Conservation (phyloP, 2,888 invertebrate species). For the Lysandra bellargus region DNA sequence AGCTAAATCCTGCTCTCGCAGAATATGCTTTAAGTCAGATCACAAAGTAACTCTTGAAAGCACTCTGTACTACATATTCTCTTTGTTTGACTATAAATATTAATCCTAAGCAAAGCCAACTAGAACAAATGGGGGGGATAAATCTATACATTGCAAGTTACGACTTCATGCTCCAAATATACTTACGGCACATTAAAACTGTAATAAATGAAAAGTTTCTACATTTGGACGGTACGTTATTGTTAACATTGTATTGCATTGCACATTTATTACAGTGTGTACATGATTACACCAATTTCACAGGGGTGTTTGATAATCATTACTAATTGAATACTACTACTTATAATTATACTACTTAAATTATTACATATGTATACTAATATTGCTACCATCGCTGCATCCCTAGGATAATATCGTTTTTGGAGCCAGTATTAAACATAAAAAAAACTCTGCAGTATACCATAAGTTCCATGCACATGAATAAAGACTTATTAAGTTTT, state of each 20-base stretch:
- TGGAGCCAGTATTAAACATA: too few species aligned
- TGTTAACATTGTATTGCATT: background rate
- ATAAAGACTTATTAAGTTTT: too few species aligned
- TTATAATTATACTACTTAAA: too few species aligned
- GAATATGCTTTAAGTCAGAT: constrained; percentile 4
- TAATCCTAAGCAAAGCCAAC: constrained; percentile 15
- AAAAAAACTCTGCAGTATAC: too few species aligned
- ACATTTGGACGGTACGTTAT: constrained; percentile 33
- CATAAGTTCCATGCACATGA: too few species aligned
- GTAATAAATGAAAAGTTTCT: constrained; percentile 39
- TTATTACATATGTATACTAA: too few species aligned
- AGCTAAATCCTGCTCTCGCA: background rate
- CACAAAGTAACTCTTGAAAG: background rate
- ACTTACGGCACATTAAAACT: constrained; percentile 36
- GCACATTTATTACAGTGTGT: background rate
- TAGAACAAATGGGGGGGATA: background rate
- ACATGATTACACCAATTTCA: background rate
- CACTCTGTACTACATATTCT: constrained; percentile 14
- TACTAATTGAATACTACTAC: too few species aligned
- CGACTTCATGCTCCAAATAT: constrained; percentile 31
- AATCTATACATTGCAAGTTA: constrained; percentile 21
- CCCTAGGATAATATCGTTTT: too few species aligned
- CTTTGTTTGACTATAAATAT: constrained; percentile 21
- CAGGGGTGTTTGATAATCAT: background rate
- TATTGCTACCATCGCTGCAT: too few species aligned